These are phyloP conservation scores for Nyctibius grandis DNA, from an alignment of 2,797 vertebrate genomes.

Conservation along the genomic window DNA sequence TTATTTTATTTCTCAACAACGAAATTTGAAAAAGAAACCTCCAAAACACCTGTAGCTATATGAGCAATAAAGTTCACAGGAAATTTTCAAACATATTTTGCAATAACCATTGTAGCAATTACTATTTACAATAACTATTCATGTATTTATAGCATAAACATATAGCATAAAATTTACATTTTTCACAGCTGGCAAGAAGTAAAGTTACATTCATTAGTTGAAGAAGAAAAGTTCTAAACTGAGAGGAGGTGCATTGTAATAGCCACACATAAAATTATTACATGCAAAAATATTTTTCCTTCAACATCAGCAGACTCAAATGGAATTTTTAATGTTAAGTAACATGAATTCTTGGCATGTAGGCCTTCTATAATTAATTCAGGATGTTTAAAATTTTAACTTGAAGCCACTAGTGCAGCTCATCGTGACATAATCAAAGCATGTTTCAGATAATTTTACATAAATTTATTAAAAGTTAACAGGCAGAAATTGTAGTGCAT, in stretches of 20 bases:
- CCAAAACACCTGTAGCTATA: not conserved
- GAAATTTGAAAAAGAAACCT: not conserved
- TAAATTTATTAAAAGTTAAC: not conserved
- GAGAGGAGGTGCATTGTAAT: not conserved
- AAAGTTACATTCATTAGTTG: not conserved
- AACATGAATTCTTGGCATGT: not conserved
- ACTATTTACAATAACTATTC: not conserved
- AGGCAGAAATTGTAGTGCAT: not conserved
- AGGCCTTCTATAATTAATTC: not conserved
- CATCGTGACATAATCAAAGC: not conserved
- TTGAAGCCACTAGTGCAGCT: not conserved
- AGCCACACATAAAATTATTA: not conserved
- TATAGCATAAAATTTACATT: not conserved
- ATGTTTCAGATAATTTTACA: not conserved
- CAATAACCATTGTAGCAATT: not conserved
- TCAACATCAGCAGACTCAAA: not conserved
- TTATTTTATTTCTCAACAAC: not conserved
- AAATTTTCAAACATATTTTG: not conserved
- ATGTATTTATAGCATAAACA: not conserved
- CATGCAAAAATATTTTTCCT: not conserved
- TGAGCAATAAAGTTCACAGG: not conserved
- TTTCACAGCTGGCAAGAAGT: not conserved
- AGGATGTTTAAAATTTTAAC: not conserved
- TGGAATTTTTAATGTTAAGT: not conserved
- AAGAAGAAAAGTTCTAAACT: not conserved